Evolutionary conservation across 2,888 invertebrate species (phyloP), one percentile per base, ranked within the genome.

Genomic region (Heliconius erato): DNA sequence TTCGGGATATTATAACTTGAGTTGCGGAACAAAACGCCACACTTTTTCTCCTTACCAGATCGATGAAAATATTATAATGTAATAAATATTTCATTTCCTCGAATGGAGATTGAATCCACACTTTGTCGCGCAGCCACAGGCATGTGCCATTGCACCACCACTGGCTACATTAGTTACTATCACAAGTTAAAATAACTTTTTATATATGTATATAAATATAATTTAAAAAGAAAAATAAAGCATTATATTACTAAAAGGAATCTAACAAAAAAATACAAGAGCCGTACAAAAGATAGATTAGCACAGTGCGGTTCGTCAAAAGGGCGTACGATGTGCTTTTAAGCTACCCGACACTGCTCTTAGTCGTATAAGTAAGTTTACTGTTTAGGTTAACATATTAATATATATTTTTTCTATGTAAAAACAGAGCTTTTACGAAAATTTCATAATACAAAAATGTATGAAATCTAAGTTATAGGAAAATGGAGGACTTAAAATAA

Each of bases 391-490:
- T 40, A 54, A 54, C 54, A 59, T 54, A 69, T 65, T 44, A 49
- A 23, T 2, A 35, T n/a, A n/a, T 69, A 67, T 54, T 69, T 32
- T 77, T 54, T 68, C n/a, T 14, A 35, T 9, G 71, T 63, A 80
- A 82, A 77, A 77, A 77, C 79, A 68, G 11, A 23, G 63, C 63
- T 80, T 79, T 69, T 59, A 54, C 35, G 69, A n/a, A n/a, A 77
- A 79, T 69, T 76, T 44, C 68, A 63, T 32, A 49, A 23, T 16
- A 74, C n/a, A 54, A 19, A 40, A 28, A 32, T 71, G 54, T 19
- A 67, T 19, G 26, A 77, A 40, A 11, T 65, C 16, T 32, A 35
- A 35, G 9, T 32, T 40, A 49, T 74, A 32, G 23, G 44, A n/a
- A 67, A 67, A 28, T 7, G 19, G 12, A 14, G n/a, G 65, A 0